These are phyloP conservation scores for Centropristis striata DNA, from an alignment of 2,113 vertebrate genomes.

Conservation along the genomic window DNA sequence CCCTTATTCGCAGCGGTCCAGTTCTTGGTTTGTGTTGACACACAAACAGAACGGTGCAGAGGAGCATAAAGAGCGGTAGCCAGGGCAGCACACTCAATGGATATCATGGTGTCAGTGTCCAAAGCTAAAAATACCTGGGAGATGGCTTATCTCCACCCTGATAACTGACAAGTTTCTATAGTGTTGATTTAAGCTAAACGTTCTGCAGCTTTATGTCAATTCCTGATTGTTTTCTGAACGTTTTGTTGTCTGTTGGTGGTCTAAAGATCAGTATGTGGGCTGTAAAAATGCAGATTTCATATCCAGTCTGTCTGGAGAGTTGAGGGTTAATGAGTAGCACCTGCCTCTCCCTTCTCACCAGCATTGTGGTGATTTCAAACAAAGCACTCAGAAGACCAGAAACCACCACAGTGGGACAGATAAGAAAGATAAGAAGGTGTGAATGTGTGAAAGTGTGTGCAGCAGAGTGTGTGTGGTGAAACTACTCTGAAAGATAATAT, in stretches of 20 bases:
- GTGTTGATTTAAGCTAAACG: not conserved
- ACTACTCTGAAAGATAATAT: too few species aligned
- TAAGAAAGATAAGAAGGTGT: constrained; percentile 22
- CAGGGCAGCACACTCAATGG: not conserved
- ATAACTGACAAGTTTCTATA: constrained; percentile 3
- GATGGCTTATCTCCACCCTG: not conserved
- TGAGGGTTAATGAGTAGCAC: not conserved
- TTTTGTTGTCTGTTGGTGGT: not conserved
- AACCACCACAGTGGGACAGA: constrained; percentile 8
- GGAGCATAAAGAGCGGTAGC: not conserved
- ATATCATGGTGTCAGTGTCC: not conserved
- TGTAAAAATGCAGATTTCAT: not conserved
- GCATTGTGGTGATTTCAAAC: not conserved
- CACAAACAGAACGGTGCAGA: constrained; percentile 1
- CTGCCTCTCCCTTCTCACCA: not conserved
- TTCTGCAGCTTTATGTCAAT: not conserved
- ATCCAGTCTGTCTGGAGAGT: not conserved
- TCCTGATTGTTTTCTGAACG: not conserved
- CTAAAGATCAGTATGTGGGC: not conserved
- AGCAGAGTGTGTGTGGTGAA: not conserved
- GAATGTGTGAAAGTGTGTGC: not conserved
- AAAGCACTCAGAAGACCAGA: not conserved
- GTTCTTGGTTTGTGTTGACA: constrained; percentile 27
- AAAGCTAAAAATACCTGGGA: not conserved
- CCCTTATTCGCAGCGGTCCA: constrained; percentile 23